Conservation (phyloP, 2,797 vertebrate genomes). For the Apogon hyalosoma region DNA sequence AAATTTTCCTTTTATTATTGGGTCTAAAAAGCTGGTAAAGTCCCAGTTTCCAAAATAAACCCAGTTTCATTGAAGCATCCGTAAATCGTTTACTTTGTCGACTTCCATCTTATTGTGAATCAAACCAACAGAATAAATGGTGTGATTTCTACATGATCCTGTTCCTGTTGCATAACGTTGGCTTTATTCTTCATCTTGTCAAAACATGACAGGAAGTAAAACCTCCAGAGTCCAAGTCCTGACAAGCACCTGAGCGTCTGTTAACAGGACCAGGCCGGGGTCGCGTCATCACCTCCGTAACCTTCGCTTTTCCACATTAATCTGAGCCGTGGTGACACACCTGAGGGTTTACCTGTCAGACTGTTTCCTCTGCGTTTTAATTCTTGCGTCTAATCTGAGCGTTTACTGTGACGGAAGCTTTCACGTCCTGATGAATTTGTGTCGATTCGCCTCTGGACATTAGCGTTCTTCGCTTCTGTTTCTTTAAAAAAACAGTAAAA, state of each 20-base stretch:
- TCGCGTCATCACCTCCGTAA: slow-evolving; percentile 36
- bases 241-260: slow-evolving; percentile 31
- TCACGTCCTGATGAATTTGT: slow-evolving; percentile 35
- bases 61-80: too few species aligned
- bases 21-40: too few species aligned
- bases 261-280: slow-evolving; percentile 39
- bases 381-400: slow-evolving; percentile 36
- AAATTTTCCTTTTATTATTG: too few species aligned
- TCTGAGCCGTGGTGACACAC: slow-evolving; percentile 52
- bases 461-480: too few species aligned
- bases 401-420: slow-evolving; percentile 34
- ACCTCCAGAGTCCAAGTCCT: slow-evolving; percentile 27
- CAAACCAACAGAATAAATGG: slow-evolving; percentile 31
- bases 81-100: too few species aligned
- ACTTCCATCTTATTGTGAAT: not conserved
- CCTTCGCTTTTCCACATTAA: slow-evolving; percentile 63
- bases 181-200: slow-evolving; percentile 41
- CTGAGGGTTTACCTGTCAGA: slow-evolving; percentile 62
- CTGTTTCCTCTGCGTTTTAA: slow-evolving; percentile 57
- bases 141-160: slow-evolving; percentile 25
- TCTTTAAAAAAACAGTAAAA: too few species aligned
- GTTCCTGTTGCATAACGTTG: slow-evolving; percentile 35
- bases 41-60: too few species aligned
- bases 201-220: slow-evolving; percentile 40
- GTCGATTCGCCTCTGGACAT: slow-evolving; percentile 27